Evolutionary conservation across 2,797 vertebrate genomes (phyloP).

Genomic region (Tapirus indicus): DNA sequence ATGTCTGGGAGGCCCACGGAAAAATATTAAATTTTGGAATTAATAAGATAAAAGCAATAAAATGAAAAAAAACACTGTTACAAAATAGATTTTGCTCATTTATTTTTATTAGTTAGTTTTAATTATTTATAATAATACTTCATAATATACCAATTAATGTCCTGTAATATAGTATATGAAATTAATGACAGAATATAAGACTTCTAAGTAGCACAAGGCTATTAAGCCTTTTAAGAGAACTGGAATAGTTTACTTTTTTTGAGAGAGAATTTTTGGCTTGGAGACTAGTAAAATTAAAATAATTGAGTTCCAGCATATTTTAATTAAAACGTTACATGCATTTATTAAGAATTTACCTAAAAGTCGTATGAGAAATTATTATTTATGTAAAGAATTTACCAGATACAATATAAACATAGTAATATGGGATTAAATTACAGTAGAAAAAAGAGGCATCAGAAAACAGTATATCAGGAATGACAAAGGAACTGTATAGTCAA

Average conservation of each 20-base stretch:
- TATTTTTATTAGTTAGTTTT: conserved; percentile 30
- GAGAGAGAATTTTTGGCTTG: neutral
- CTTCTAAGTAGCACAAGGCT: neutral
- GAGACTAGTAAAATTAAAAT: conserved; percentile 22
- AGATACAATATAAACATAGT: neutral
- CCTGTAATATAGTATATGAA: neutral
- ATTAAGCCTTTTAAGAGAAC: neutral
- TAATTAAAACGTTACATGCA: neutral
- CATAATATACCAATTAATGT: conserved; percentile 25
- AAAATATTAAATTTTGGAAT: conserved; percentile 40
- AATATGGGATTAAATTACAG: neutral
- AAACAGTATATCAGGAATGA: neutral
- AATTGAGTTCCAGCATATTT: neutral
- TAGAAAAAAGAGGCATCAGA: neutral
- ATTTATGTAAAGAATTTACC: neutral
- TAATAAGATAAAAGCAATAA: conserved; percentile 11
- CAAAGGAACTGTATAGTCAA: neutral
- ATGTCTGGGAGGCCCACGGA: neutral
- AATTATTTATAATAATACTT: conserved; percentile 30
- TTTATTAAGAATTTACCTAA: neutral
- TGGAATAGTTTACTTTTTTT: neutral
- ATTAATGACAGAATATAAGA: neutral
- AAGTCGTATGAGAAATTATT: neutral
- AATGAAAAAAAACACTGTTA: neutral
- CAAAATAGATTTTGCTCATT: conserved; percentile 7